Evolutionary conservation across 2,113 vertebrate genomes (phyloP), one percentile per base, ranked within the genome.

Genomic region (Cyphomyrus discorhynchus): DNA sequence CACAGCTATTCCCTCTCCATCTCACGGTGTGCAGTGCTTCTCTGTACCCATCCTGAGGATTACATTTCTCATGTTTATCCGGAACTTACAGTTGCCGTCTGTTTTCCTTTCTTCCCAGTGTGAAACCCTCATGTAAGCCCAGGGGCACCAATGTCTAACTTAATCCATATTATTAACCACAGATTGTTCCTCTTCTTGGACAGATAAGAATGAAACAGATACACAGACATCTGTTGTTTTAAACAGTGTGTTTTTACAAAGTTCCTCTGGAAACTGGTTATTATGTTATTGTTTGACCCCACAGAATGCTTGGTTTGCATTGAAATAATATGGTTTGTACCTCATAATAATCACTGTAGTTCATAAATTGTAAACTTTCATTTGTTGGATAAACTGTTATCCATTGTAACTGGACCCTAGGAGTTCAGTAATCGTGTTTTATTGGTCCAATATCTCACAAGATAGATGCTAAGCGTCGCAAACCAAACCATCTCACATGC

Each of bases 31-130:
- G 77, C 42, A 4, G 74, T 85, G 91, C 93, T 92, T 39, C 84
- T 31, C 15, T 80, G 15, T 85, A n/a, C 42, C 2, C n/a, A 50
- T 87, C 88, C 88, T 3, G 24, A 89, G 52, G 45, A 91, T 10
- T 58, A 47, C 83, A 80, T 45, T 17, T 39, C 13, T 35, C 13
- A 86, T 11, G 74, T 92, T 93, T 88, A 92, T 56, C 53, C 0
- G 0, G 17, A 56, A 93, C 88, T 93, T 31, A 66, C 27, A 93
- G 90, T 92, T 91, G 87, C 88, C 94, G 80, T 92, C 58, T 93
- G 92, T 94, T 94, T 95, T 92, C 9, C 89, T 95, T 94, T 93
- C 39, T 53, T 90, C 15, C 17, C 86, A 91, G 80, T 53, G 87
- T 47, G 91, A 92, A 91, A 86, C 91, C 45, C 92, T 24, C 1